Base-by-base conservation (phyloP, 1,140 invertebrate species). In the Carposina sasakii region DNA sequence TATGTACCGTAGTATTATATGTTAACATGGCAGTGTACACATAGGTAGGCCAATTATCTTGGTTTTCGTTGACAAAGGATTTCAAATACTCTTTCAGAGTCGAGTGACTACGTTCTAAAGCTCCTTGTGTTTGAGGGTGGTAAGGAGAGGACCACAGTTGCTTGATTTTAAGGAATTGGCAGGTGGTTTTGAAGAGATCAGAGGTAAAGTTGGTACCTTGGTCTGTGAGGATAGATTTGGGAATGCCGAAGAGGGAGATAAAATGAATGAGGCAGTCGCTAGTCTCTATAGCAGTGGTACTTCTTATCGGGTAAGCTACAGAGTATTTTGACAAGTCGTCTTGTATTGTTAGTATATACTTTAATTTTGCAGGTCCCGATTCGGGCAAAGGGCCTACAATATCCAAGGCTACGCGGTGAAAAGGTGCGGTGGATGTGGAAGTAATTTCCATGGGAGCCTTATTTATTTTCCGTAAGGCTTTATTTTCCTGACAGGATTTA, bases 21-120 rank as follows among this genome's bases (percentile, higher is more conserved):
- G 54, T 13, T 44, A 65, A 57, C 28, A 67, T 52, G 19, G 58
- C 55, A 4, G 57, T 62, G 17, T 13, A 13, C 36, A 67, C 20
- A 36, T 52, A 66, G 16, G 48, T 37, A 30, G 68, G 61, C 70
- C 62, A 63, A 47, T 68, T 52, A 19, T 40, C 53, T 45, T 67
- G 52, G 24, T 67, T 53, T 21, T 59, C 42, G 21, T 62, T 50
- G 10, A 63, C 48, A 45, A 57, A 77, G 22, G 63, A 60, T 54
- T 61, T 60, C 16, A 77, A 41, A 43, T 69, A 71, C 40, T 71
- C 62, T 28, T 66, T 60, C 9, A 60, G 16, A n/a, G 51, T 54
- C 4, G 52, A 20, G 33, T 54, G 52, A 16, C 45, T 48, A 1
- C 46, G 22, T 42, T 53, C 44, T 20, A 48, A 26, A 24, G 48